Evolutionary conservation across 2,113 vertebrate species (phyloP).

Genomic region (Dasypus novemcinctus): DNA sequence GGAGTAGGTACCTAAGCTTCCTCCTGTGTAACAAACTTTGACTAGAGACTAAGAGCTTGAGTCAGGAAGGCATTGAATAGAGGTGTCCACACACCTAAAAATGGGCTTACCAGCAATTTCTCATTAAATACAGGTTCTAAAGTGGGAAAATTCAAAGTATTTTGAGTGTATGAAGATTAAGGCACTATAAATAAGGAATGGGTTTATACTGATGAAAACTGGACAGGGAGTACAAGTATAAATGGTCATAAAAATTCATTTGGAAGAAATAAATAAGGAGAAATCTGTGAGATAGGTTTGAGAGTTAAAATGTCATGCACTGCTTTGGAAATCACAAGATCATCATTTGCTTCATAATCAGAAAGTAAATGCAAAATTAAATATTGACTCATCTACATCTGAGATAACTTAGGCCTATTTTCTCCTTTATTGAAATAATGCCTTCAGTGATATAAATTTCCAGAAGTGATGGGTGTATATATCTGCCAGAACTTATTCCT

Average conservation of each 20-base stretch:
- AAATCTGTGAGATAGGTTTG: neutral
- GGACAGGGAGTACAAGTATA: neutral
- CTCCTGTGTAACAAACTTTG: neutral
- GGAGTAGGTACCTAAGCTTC: neutral
- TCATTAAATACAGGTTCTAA: neutral
- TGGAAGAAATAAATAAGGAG: neutral
- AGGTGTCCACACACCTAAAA: neutral
- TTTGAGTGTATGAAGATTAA: neutral
- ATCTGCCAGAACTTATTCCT: neutral
- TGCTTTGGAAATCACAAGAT: neutral
- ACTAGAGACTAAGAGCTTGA: neutral
- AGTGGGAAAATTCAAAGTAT: neutral
- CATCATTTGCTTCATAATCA: neutral
- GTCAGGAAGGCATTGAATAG: neutral
- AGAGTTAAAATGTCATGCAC: neutral
- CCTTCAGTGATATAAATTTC: neutral
- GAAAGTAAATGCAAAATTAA: neutral
- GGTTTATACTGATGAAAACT: neutral
- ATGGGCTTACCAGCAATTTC: neutral
- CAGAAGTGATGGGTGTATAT: neutral
- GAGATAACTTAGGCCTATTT: neutral
- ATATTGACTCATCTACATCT: neutral
- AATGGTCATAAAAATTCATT: neutral
- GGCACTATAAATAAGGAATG: neutral
- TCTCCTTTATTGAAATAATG: constrained; percentile 17